Evolutionary conservation across 2,888 invertebrate genomes (phyloP).

Genomic region (Lypha dubia): DNA sequence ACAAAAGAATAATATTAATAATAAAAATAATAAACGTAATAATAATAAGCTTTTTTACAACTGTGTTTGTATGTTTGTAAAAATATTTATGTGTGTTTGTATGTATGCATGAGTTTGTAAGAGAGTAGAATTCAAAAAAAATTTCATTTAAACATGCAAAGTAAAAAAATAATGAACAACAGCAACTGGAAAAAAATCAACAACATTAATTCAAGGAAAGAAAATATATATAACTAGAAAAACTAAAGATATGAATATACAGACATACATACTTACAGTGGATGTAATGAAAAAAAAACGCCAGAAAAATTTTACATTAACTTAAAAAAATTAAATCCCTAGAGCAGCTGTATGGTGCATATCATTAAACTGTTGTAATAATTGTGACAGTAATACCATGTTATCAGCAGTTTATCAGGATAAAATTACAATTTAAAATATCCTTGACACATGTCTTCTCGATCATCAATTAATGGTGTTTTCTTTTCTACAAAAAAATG

Average conservation of each 20-base stretch:
- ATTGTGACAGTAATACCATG: too few relatives aligned
- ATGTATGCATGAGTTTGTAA: background rate
- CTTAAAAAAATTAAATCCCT: too few relatives aligned
- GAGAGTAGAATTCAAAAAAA: conserved; percentile 5
- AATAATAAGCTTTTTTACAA: conserved; percentile 38
- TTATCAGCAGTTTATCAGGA: too few relatives aligned
- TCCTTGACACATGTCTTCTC: too few relatives aligned
- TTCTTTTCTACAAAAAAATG: too few relatives aligned
- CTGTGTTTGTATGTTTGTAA: conserved; percentile 2
- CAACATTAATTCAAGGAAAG: conserved; percentile 28
- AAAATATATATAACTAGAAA: conserved; percentile 13
- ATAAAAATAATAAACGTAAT: conserved; percentile 31
- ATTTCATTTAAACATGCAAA: conserved; percentile 64
- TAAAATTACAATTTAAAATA: too few relatives aligned
- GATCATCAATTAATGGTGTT: too few relatives aligned
- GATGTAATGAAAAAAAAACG: background rate
- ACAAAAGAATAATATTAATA: conserved; percentile 26
- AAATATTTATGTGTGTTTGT: background rate
- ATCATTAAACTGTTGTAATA: too few relatives aligned
- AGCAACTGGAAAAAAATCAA: conserved; percentile 1
- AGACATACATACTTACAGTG: too few relatives aligned
- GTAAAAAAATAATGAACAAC: conserved; percentile 42
- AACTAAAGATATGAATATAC: background rate
- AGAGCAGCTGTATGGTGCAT: too few relatives aligned
- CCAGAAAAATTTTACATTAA: too few relatives aligned